Percentiles rank a stretch among this genome's conserved stretches.
Evolutionary conservation across 2,888 invertebrate species (phyloP).

Genomic region (Rhopalosiphum nymphaeae): DNA sequence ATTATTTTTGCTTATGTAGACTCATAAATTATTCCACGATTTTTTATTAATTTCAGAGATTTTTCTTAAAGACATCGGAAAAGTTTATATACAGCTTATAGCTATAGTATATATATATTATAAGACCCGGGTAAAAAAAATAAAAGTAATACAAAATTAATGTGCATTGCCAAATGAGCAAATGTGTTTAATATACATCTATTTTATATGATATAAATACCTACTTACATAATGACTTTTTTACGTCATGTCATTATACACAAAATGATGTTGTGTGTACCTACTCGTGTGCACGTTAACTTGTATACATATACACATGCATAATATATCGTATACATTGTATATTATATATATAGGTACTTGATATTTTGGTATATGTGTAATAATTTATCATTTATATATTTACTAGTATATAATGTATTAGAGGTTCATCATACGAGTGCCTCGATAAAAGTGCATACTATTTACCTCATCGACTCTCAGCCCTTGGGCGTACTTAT

Average conservation of each 20-base stretch:
- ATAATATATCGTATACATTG: background rate
- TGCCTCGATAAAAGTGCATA: background rate
- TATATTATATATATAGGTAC: background rate
- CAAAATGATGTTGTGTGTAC: background rate
- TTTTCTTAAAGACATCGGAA: no score
- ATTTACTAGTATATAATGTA: background rate
- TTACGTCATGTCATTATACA: constrained; percentile 33
- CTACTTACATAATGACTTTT: constrained; percentile 1
- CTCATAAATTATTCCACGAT: no score
- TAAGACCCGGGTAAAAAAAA: background rate
- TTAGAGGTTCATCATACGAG: background rate
- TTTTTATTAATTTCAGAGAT: no score
- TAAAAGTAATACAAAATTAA: background rate
- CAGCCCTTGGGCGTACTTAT: background rate
- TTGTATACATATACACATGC: background rate
- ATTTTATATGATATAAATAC: background rate
- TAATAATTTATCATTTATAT: background rate
- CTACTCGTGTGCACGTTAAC: background rate
- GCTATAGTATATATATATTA: background rate
- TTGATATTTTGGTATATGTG: background rate
- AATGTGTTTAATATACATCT: background rate
- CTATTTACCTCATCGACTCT: background rate
- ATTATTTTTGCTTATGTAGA: no score
- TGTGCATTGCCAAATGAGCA: background rate
- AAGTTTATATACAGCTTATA: no score